Base-by-base conservation (phyloP, 2,888 invertebrate genomes). In the Noctua comes region DNA sequence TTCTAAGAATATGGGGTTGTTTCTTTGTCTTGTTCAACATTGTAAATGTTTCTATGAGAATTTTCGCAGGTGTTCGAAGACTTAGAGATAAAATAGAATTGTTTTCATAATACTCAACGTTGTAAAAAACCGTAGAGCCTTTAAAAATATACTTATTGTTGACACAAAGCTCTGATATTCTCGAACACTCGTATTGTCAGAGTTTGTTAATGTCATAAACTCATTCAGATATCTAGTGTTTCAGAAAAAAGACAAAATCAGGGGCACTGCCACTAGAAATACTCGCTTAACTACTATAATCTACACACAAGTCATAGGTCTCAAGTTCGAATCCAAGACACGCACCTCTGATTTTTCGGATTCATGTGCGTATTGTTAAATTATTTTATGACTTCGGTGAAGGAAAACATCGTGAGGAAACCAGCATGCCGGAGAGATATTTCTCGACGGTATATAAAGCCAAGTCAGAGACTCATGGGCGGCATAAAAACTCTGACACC, bases 41-140 rank as follows among this genome's bases (percentile, higher is more conserved):
- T 54, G 31, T 13, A 80, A 64, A 59, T 69, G 10, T 11, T 76
- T 66, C 51, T 31, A 54, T 71, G 83, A 59, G 43, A 70, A 54
- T 54, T 13, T 8, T 70, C 21, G 31, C 66, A 66, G 51, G 16
- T 54, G 46, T 43, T 48, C 16, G 6, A 54, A 8, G 40, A 43
- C 13, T 76, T 36, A 2, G 31, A 48, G 3, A 51, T 62, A 1
- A 62, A 46, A 62, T 27, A 54, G 7, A 13, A 62, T 46, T 68
- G 68, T 11, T 51, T 68, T 74, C 5, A 62, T 11, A 24, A 73
- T 27, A 51, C 51, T 48, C 0, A 48, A 62, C 11, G 8, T 31
- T 76, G 21, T 76, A 24, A 18, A 40, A n/a, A 54, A 7, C 0
- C 18, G n/a, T 43, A 51, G 16, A 31, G 21, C 51, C 21, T 70